phyloP scores from a whole-genome alignment of 2,113 vertebrate genomes.

The Cephalopholis sonnerati region DNA sequence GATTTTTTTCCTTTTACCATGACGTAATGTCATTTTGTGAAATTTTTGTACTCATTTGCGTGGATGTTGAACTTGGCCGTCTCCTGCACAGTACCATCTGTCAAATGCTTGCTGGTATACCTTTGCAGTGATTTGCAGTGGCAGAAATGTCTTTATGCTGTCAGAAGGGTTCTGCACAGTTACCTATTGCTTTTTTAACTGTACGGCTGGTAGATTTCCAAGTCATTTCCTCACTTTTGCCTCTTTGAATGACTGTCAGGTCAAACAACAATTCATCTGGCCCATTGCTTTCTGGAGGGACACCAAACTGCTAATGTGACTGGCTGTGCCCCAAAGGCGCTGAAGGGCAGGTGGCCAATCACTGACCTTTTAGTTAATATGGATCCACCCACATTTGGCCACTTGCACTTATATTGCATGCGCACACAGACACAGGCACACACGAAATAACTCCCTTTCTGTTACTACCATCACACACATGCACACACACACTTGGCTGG shows the following conservation, averaged over 20 bases:
- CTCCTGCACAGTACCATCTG: slow-evolving; percentile 27
- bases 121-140: slow-evolving; percentile 32
- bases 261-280: slow-evolving; percentile 51
- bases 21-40: slow-evolving; percentile 16
- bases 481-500: slow-evolving; percentile 43
- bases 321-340: slow-evolving; percentile 55
- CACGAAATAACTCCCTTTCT: neutral
- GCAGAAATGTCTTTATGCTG: slow-evolving; percentile 25
- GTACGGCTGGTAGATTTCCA: slow-evolving; percentile 41
- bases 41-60: slow-evolving; percentile 18
- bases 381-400: slow-evolving; percentile 45
- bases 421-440: neutral
- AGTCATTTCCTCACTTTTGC: slow-evolving; percentile 48
- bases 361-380: slow-evolving; percentile 55
- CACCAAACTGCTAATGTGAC: slow-evolving; percentile 55
- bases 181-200: slow-evolving; percentile 27
- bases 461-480: slow-evolving; percentile 4
- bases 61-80: slow-evolving; percentile 40
- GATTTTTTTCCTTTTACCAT: neutral
- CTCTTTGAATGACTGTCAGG: slow-evolving; percentile 48
- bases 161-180: slow-evolving; percentile 32
- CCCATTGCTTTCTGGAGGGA: slow-evolving; percentile 61
- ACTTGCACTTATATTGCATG: slow-evolving; percentile 21
- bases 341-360: slow-evolving; percentile 57
- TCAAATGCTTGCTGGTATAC: neutral